Evolutionary conservation across 2,113 vertebrate species (phyloP).

Genomic region (Hiodon tergisus): DNA sequence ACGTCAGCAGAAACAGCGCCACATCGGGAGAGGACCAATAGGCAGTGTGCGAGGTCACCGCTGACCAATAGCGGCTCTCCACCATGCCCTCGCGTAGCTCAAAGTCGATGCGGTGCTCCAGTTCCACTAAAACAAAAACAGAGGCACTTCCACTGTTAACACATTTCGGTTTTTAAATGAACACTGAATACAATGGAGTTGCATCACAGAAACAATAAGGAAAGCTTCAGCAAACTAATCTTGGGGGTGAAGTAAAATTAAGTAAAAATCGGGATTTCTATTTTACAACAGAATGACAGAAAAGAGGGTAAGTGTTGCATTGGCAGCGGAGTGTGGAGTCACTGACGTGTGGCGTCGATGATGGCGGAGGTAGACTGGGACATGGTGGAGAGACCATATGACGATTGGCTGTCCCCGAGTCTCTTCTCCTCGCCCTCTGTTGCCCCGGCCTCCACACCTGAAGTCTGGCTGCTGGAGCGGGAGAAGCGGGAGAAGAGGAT

Average conservation of each 20-base stretch:
- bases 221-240: not conserved
- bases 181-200: not conserved
- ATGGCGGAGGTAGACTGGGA: constrained; percentile 71
- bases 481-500: constrained; percentile 94
- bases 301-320: not conserved
- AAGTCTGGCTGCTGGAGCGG: constrained; percentile 68
- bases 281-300: not conserved
- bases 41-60: constrained; percentile 93
- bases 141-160: not conserved
- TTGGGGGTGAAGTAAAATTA: too few species aligned
- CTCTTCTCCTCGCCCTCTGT: constrained; percentile 82
- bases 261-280: too few species aligned
- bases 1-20: constrained; percentile 91
- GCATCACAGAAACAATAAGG: not conserved
- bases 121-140: constrained; percentile 68
- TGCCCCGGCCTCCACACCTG: constrained; percentile 57
- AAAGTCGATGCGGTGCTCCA: constrained; percentile 92
- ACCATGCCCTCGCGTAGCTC: constrained; percentile 94
- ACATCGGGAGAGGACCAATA: constrained; percentile 96
- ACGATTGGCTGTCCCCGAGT: constrained; percentile 45
- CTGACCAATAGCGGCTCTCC: constrained; percentile 96
- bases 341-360: constrained; percentile 74
- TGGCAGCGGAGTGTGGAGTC: not conserved
- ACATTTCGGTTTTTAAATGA: not conserved
- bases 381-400: constrained; percentile 57